Conservation (phyloP, 1,140 invertebrate species). For the Ostrea denselamellosa region DNA sequence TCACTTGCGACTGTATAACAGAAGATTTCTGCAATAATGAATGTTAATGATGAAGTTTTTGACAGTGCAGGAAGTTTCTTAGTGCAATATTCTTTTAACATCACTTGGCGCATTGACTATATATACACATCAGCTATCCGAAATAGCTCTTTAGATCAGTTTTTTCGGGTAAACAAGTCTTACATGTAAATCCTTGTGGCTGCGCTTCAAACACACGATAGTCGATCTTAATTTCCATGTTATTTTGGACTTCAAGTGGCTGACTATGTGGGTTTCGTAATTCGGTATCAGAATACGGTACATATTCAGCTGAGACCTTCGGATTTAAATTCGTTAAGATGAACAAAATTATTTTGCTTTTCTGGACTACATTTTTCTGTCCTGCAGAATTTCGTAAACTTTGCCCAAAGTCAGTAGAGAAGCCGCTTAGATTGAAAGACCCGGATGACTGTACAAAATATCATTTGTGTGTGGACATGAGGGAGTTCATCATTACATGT, state of each 20-base stretch:
- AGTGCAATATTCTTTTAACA: background rate
- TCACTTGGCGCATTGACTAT: background rate
- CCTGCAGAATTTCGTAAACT: background rate
- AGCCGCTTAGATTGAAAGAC: background rate
- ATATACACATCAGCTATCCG: background rate
- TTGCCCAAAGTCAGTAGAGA: background rate
- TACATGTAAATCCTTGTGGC: no score
- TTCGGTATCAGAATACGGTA: no score
- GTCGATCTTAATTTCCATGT: no score
- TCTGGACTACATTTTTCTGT: background rate
- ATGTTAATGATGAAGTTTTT: conserved; percentile 27
- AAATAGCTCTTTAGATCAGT: no score
- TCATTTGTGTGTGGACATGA: conserved; percentile 36
- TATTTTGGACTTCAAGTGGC: no score
- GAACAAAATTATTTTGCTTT: background rate
- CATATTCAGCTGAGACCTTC: no score
- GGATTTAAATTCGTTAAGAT: no score
- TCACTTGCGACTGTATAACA: background rate
- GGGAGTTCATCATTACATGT: conserved; percentile 38
- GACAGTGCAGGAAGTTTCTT: background rate
- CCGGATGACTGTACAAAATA: conserved; percentile 42
- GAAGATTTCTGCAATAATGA: background rate
- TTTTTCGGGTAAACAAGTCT: no score
- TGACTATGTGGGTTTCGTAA: no score
- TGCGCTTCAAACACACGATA: no score